A percentile compares a stretch with the other conserved stretches of the same genome.
These are phyloP conservation scores for Phocoena sinus DNA, from an alignment of 2,113 vertebrate species.

Conservation along the genomic window DNA sequence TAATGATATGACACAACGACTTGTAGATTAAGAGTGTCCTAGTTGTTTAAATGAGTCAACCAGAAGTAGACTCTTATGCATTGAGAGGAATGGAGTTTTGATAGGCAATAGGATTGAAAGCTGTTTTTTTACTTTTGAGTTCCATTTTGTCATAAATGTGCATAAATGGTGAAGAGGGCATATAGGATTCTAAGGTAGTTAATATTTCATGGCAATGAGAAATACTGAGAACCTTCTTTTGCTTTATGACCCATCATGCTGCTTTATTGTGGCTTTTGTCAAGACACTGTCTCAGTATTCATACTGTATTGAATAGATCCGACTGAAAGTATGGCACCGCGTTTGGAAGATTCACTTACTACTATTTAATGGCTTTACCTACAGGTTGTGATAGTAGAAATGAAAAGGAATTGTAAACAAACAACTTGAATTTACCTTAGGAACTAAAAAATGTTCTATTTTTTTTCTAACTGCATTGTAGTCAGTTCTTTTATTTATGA, in stretches of 20 bases:
- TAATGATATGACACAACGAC: neutral
- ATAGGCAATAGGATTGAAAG: neutral
- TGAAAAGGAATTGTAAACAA: neutral
- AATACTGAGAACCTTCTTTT: neutral
- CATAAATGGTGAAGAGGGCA: neutral
- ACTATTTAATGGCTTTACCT: neutral
- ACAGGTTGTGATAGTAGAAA: neutral
- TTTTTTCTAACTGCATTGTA: constrained; percentile 44
- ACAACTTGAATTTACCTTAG: constrained; percentile 25
- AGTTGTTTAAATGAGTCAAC: neutral
- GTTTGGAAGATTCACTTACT: neutral
- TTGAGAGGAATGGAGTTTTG: neutral
- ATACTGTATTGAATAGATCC: neutral
- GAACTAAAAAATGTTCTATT: constrained; percentile 43
- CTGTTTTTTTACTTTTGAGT: neutral
- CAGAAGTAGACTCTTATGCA: neutral
- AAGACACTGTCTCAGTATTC: neutral
- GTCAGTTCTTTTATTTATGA: constrained; percentile 41
- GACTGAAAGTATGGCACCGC: neutral
- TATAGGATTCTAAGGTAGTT: neutral
- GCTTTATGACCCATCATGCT: neutral
- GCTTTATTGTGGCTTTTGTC: neutral
- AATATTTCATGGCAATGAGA: neutral
- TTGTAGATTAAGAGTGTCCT: neutral
- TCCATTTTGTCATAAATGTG: neutral